Evolutionary conservation across 64 coral and sea anemone genomes (phyloP), one percentile per base, ranked within the genome.

Genomic region (Dendronephthya gigantea): DNA sequence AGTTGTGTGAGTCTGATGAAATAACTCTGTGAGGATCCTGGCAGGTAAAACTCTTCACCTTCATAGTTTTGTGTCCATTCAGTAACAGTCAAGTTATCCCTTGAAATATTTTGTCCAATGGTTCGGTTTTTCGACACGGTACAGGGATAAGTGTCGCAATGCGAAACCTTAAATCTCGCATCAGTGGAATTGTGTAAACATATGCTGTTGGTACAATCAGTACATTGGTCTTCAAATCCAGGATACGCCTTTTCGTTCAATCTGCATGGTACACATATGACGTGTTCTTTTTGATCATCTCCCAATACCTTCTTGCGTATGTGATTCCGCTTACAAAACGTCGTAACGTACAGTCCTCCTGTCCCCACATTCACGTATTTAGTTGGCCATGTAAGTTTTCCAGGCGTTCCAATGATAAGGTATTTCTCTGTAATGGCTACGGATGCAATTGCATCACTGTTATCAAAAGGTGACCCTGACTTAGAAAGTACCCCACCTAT

Each of bases 391-490:
- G 94, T 52, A 34, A 83, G 70, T n/a, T 87, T 79, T 66, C 50
- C 84, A 14, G 94, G 94, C 9, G 89, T 81, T 19, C 94, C 94
- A 65, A 97, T 47, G 0, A 97, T 33, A 33, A 97, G 45, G 40
- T 58, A 90, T 34, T 92, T 50, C 4, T 72, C 89, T 7, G 31
- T 25, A 12, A 93, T 37, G 47, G 83, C 81, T 11, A 93, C 94
- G 34, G 50, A 82, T 15, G 87, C 82, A 49, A 43, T 29, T 6
- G 79, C 65, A 65, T 84, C 35, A n/a, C 86, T 48, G 68, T 86
- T 81, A 84, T 85, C 33, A 22, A 81, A 22, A 82, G 91, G 37
- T 15, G 14, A 37, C 69, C 69, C 50, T 74, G 88, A 84, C 45
- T 82, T 82, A 8, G 89, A 70, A 19, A 90, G 43, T 8, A 89